Percentiles rank a stretch among this genome's conserved stretches.
These are phyloP conservation scores for Cossypha caffra DNA, from an alignment of 2,797 vertebrate genomes.

Conservation along the genomic window DNA sequence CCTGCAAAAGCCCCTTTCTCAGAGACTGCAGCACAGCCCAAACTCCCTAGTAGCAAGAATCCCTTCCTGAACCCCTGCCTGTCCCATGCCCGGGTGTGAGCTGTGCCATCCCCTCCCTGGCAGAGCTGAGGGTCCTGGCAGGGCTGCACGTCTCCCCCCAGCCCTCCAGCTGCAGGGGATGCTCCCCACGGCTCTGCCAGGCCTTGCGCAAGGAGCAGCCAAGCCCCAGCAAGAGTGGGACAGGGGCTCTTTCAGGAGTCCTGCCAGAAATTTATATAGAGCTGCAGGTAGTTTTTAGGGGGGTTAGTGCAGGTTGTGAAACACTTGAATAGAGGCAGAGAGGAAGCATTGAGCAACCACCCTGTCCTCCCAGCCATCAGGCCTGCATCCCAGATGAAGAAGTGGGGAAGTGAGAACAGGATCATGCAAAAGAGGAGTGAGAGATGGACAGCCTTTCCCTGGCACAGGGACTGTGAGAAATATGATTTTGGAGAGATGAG, in stretches of 20 bases:
- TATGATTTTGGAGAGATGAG: not conserved
- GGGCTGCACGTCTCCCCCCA: not conserved
- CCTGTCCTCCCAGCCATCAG: not conserved
- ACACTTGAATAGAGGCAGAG: not conserved
- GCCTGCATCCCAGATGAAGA: not conserved
- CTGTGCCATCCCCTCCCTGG: not conserved
- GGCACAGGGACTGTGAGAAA: not conserved
- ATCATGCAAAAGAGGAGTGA: accelerated
- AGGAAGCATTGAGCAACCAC: not conserved
- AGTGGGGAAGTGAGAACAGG: not conserved
- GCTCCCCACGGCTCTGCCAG: not conserved
- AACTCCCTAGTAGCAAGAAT: not conserved
- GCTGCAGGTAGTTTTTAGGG: not conserved
- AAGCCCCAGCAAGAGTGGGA: not conserved
- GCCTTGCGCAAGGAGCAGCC: not conserved
- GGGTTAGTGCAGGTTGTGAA: not conserved
- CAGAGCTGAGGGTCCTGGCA: not conserved
- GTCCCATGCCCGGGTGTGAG: not conserved
- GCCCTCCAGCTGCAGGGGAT: not conserved
- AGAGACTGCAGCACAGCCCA: not conserved
- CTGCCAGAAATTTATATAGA: not conserved
- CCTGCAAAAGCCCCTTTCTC: not conserved
- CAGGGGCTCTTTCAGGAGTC: not conserved
- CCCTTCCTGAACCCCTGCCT: not conserved
- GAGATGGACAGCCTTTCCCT: not conserved